Evolutionary conservation across 1,140 invertebrate species (phyloP), one percentile per base, ranked within the genome.

Genomic region (Chironomus striatipennis): DNA sequence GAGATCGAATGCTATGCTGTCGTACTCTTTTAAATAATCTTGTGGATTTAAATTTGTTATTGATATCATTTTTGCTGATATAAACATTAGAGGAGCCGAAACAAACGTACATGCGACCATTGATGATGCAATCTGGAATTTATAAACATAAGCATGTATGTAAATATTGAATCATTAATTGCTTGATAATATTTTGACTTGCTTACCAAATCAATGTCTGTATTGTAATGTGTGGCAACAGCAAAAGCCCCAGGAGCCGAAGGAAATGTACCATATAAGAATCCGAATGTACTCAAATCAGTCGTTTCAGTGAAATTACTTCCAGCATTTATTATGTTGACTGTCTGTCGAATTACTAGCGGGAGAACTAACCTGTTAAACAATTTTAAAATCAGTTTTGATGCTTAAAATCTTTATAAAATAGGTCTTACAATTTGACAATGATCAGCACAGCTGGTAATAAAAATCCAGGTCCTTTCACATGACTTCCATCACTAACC

Each of bases 241-340:
- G 98, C 93, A 83, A 97, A 98, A 6, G 97, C 92, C 64, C 94
- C 94, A 0, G 97, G 96, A 34, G 96, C 96, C 43, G 95, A 91
- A 1, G 96, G 97, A 82, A 98, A 93, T 0, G 95, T 98, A 74
- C 97, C 96, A 83, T 98, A 98, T 0, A 98, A 85, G 85, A 98
- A 98, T 0, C 93, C 96, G 83, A 94, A 98, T 73, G 94, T 97
- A 77, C 93, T 93, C 34, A 95, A 85, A 76, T 94, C 90, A 20
- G 87, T 83, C 0, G 92, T 95, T 75, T 93, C 90, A 67, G 88
- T 89, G 65, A 85, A 82, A 79, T 90, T 89, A 0, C 77, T 80
- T 0, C 91, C 91, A 57, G 90, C 85, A 57, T 91, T 84, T 20
- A 95, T 81, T 15, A 93, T 82, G 79, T 89, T 91, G 0, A 96